Base-by-base conservation (phyloP, 2,888 invertebrate species). In the Melieria omissa region DNA sequence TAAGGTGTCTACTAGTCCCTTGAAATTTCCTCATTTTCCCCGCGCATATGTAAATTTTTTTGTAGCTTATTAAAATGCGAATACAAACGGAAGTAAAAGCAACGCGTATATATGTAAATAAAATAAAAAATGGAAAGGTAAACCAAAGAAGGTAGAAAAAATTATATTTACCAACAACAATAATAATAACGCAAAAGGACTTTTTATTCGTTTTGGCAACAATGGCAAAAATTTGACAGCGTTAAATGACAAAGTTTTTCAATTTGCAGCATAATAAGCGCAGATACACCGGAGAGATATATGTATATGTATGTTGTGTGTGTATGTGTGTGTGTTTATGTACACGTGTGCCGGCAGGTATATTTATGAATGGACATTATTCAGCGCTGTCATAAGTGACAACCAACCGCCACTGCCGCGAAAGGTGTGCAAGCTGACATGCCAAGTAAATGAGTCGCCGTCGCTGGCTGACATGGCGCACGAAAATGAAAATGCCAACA, bases 331-430 rank as follows among this genome's bases (percentile, higher is more conserved):
- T 63, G 49, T 29, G 3, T 63, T 5, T 9, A 54, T 62, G 12
- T 42, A 29, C 2, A 60, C 16, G 9, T 42, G 14, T 16, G 14
- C 42, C 49, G 47, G 57, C 29, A 54, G 45, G 69, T 16, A n/a
- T 45, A 62, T 61, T 65, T 65, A 66, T 71, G 71, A 61, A 71
- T 55, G 61, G 65, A 47, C 71, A 71, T 71, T 71, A 52, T 71
- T 71, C 71, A 71, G 55, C 61, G 71, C 65, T 70, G 70, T 70
- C 70, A 65, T 12, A 70, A 65, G 49, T 70, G 70, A 70, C 58
- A 70, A 47, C 70, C 58, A 58, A 9, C 60, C 47, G 49, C 67
- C 58, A 14, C 58, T 14, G 67, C 16, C 45, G 65, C 55, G 65
- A 65, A 29, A 65, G 55, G 65, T 58, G 67, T 60, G 29, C 49